phyloP scores from a whole-genome alignment of 1,140 invertebrate genomes.

The Leguminivora glycinivorella region DNA sequence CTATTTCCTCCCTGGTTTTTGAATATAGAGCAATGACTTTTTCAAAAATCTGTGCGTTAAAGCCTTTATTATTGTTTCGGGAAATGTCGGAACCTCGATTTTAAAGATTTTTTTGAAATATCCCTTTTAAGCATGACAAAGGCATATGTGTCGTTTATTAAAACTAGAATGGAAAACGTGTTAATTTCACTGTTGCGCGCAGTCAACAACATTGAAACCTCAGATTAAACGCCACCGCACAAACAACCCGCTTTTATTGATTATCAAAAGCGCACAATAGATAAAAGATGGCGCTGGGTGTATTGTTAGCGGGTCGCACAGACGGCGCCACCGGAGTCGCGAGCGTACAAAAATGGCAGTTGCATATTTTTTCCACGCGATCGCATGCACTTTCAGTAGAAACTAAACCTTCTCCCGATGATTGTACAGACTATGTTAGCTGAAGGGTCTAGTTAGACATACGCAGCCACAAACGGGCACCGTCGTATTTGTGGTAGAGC shows the following conservation, averaged over 20 bases:
- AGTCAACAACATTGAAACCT: slow-evolving; percentile 32
- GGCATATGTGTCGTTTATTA: slow-evolving; percentile 1
- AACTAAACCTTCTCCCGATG: slow-evolving; percentile 40
- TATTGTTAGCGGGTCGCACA: slow-evolving; percentile 66
- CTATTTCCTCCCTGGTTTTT: no score
- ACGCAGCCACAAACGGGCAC: slow-evolving; percentile 60
- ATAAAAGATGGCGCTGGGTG: slow-evolving; percentile 71
- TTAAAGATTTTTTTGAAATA: no score
- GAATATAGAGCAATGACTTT: no score
- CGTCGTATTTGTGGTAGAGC: slow-evolving; percentile 69
- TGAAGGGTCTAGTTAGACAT: slow-evolving; percentile 49
- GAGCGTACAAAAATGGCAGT: slow-evolving; percentile 74
- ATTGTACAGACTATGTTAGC: slow-evolving; percentile 40
- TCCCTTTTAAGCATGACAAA: background rate
- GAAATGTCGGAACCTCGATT: background rate
- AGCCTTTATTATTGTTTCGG: slow-evolving; percentile 9
- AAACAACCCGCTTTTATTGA: slow-evolving; percentile 68
- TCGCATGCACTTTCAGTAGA: slow-evolving; percentile 29
- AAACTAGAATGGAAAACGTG: slow-evolving; percentile 20
- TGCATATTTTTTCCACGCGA: slow-evolving; percentile 73
- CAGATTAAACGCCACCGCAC: slow-evolving; percentile 42
- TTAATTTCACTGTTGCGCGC: slow-evolving; percentile 37
- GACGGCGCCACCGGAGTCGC: slow-evolving; percentile 75
- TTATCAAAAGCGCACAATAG: slow-evolving; percentile 73
- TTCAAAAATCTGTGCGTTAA: slow-evolving; percentile 14